phyloP scores from a whole-genome alignment of 2,113 vertebrate species.

The Epinephelus fuscoguttatus region DNA sequence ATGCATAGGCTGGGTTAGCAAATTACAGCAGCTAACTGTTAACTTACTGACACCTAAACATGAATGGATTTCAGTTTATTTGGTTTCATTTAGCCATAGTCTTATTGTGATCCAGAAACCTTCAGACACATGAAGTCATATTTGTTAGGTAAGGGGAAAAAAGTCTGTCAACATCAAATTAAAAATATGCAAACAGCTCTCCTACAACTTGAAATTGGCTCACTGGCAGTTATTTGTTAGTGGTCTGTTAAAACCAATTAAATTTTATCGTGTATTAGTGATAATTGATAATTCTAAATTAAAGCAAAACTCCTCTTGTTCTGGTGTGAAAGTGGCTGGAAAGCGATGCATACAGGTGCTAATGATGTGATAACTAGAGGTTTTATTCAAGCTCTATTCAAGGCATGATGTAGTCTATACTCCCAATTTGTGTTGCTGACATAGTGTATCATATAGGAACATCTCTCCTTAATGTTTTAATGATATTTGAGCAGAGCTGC shows the following conservation, averaged over 20 bases:
- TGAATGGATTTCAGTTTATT: background rate
- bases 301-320: background rate
- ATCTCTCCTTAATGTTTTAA: slow-evolving; percentile 6
- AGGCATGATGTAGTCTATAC: background rate
- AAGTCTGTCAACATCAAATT: background rate
- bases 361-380: slow-evolving; percentile 32
- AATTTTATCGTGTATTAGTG: slow-evolving; percentile 14
- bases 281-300: slow-evolving; percentile 18
- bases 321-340: slow-evolving; percentile 25
- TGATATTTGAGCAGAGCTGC: slow-evolving; percentile 18
- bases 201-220: slow-evolving; percentile 9
- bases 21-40: no score
- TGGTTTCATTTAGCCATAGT: background rate
- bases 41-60: background rate
- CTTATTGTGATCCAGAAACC: background rate
- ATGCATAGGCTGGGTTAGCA: background rate
- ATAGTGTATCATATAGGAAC: slow-evolving; percentile 9
- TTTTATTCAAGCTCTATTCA: slow-evolving; percentile 13
- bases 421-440: slow-evolving; percentile 8
- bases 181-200: slow-evolving; percentile 26
- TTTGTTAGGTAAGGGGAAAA: background rate
- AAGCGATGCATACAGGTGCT: slow-evolving; percentile 13
- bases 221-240: background rate
- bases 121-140: background rate
- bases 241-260: slow-evolving; percentile 14